Percentiles rank a stretch among this genome's conserved stretches.
phyloP scores from a whole-genome alignment of 2,888 invertebrate genomes.

The Polydrusus cervinus region DNA sequence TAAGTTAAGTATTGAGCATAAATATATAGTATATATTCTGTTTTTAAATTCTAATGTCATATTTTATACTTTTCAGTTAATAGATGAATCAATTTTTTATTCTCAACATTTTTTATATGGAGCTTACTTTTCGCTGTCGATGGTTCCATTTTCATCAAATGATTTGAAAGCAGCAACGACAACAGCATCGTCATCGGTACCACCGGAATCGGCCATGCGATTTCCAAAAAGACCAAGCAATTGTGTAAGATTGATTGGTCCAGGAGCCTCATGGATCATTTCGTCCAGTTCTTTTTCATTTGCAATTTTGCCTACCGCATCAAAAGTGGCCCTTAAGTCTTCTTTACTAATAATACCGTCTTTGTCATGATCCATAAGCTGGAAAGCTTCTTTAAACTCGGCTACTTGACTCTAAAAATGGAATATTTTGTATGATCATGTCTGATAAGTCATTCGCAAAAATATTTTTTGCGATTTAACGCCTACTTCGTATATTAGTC shows the following conservation, averaged over 20 bases:
- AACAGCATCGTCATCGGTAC: slow-evolving; percentile 91
- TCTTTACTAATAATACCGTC: slow-evolving; percentile 84
- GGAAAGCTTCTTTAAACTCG: slow-evolving; percentile 96
- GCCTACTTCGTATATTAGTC: no score
- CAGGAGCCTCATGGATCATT: slow-evolving; percentile 90
- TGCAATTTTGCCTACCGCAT: slow-evolving; percentile 92
- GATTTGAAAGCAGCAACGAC: slow-evolving; percentile 94
- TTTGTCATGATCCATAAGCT: slow-evolving; percentile 96
- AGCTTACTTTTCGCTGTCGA: slow-evolving; percentile 87
- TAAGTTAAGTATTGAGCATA: no score
- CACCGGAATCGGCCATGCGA: slow-evolving; percentile 92
- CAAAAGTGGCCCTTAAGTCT: slow-evolving; percentile 93
- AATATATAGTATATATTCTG: no score
- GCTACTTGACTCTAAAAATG: slow-evolving; percentile 81
- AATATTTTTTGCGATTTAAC: no score
- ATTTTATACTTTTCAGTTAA: no score
- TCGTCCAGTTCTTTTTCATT: slow-evolving; percentile 92
- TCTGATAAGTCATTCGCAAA: no score
- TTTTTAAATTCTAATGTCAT: no score
- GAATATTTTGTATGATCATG: neutral
- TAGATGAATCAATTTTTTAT: no score
- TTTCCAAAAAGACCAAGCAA: slow-evolving; percentile 92
- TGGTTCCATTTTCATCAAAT: slow-evolving; percentile 91
- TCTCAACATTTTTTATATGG: no score
- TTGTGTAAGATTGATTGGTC: slow-evolving; percentile 97